Base-by-base conservation (phyloP, 2,888 invertebrate genomes). In the Pyrgus malvae region DNA sequence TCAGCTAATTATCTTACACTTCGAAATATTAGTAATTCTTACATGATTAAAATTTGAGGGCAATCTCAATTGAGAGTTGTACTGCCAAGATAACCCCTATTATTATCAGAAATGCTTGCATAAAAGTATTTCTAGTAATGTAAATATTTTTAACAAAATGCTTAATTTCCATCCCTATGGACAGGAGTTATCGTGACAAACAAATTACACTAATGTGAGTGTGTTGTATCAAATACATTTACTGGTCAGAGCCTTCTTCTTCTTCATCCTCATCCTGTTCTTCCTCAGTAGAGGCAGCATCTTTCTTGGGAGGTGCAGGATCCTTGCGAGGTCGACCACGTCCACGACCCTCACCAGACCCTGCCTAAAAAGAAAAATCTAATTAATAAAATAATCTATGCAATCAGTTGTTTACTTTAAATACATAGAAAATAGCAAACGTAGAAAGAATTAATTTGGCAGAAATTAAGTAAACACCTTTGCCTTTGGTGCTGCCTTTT, bases 201-300 rank as follows among this genome's bases (percentile, higher is more conserved):
- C 85, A 84, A 85, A 83, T 86, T 86, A 85, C 82, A 80, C 88
- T 88, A 86, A 71, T 73, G 76, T 76, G 75, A 80, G 76, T 79
- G 77, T 78, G 68, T 67, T 77, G 70, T 76, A 69, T 74, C 68
- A 68, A 61, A 62, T 74, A 75, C 63, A 58, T 78, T 86, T 88
- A 90, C 82, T 91, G 87, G 77, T 91, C 91, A 66, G 91, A 90
- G 65, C 84, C 90, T 60, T 90, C 90, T 44, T 91, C 90, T 11
- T 90, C 90, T 35, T 91, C 90, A 58, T 91, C 90, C 40, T 86
- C 85, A 35, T 90, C 91, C 54, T 90, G 88, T 68, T 91, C 89
- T 63, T 91, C 91, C 62, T 90, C 91, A 54, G 87, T 74, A 31
- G 90, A 86, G 29, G 83, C 83, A 9, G 87, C 90, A 67, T 89